Evolutionary conservation across 1,140 invertebrate genomes (phyloP), one percentile per base, ranked within the genome.

Genomic region (Anoplophora glabripennis): DNA sequence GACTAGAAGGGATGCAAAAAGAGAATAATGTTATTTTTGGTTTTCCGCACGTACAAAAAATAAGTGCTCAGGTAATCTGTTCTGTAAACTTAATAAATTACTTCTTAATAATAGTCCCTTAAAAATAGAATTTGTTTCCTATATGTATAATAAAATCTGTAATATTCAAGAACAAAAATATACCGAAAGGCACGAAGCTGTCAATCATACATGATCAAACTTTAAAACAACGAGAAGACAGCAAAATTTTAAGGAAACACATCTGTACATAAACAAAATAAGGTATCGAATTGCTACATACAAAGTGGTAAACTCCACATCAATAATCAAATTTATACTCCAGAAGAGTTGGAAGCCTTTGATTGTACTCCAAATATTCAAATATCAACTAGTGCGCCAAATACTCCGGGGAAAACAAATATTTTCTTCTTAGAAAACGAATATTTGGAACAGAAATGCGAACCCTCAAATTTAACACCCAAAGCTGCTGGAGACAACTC

Each of bases 181-280:
- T 11, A 14, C 41, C 15, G 14, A 44, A 44, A 14, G 41, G 45
- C 11, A 9, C 45, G 28, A 46, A 7, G 10, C 10, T 46, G 14
- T 46, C 45, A 7, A 46, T 46, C 15, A 21, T 3, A 4, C 10
- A 46, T 28, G 45, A 46, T 46, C 5, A 18, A 21, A 44, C 41
- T 44, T 7, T 10, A 11, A 44, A 44, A 46, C 45, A 46, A 46
- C 4, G 45, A 46, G 8, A 28, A 18, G 45, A 46, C 28, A 18
- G n/a, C 18, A 46, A 46, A 7, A 46, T 46, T 9, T 21, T 46
- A 46, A 15, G 45, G n/a, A 46, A 46, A 18, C 45, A 46, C 28
- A 15, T 46, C 10, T n/a, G 15, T 46, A 18, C 15, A 14, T 21
- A 46, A 46, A 28, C 14, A 46, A 18, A 21, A 46, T 5, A 46